Evolutionary conservation across 1,140 invertebrate species (phyloP), one percentile per base, ranked within the genome.

Genomic region (Bacillus rossius): DNA sequence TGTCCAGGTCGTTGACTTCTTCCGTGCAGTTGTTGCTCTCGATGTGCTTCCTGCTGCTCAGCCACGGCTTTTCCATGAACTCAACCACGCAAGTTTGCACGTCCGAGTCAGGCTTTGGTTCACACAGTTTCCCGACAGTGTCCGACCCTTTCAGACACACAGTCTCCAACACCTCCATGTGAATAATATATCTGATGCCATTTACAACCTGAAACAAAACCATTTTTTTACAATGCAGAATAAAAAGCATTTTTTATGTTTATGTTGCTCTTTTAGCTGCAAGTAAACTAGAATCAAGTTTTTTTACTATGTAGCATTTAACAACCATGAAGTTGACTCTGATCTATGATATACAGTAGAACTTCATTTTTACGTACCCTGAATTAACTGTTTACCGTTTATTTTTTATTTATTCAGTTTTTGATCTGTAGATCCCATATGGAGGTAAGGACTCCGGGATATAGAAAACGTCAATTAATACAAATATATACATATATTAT

Each of bases 11-110:
- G 17, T 61, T 53, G 16, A 61, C 54, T 22, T 29, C 38, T 4
- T 66, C 58, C 0, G 72, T 74, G 38, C 73, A 76, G 56, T 76
- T 75, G 26, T 74, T 75, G n/a, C 64, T 66, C 8, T 62, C 63
- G 34, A 76, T 68, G 47, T 57, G 65, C 13, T 69, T 67, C 45
- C 64, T 71, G 10, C 61, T 57, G 3, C 43, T 23, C 43, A 69
- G 61, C 70, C 69, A 73, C 3, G 70, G 69, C 37, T 65, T 70
- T 61, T 75, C 70, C 26, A 76, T 71, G 8, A 73, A 69, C 0
- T 64, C 71, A 3, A 73, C 65, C 5, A 67, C 48, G 47, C 75
- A 77, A 25, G 23, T 53, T 17, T 17, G 37, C 7, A 42, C 17
- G 25, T 22, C 22, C 8, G 23, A 40, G 20, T 20, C 19, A 40